Base-by-base conservation (phyloP, 2,113 vertebrate genomes). In the Leptodactylus fuscus region DNA sequence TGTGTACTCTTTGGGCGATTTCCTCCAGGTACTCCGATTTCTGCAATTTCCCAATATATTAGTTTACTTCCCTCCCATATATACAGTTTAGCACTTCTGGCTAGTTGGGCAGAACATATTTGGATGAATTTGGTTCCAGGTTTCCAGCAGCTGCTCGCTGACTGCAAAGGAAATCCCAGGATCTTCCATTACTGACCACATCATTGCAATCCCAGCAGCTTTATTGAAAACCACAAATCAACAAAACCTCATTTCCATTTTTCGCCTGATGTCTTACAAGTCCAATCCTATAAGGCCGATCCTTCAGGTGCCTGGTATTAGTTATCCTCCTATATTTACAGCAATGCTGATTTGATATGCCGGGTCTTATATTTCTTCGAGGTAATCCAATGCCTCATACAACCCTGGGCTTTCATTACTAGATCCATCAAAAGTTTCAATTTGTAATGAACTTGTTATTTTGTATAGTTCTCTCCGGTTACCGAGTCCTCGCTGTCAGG, bases 371-470 rank as follows among this genome's bases (percentile, higher is more conserved):
- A 82, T 58, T 70, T 82, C 67, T 38, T 53, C 32, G n/a, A 41
- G 49, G 49, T 82, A 74, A 73, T 29, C 36, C 41, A 24, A 69
- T 69, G 44, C 80, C 48, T 73, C 53, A 71, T 60, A 51, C 53
- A 55, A 74, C 49, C 13, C 34, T 10, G 34, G 12, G 16, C 24
- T 51, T 82, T 82, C 69, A 74, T 58, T 82, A 70, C 62, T 36
- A 8, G 48, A 71, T 82, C 65, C 81, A 82, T 71, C 65, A 71
- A 69, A 82, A 82, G 65, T 82, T 82, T 41, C 20, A 10, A 36
- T 38, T 71, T 55, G 27, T 82, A 36, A 70, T 82, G 65, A 29
- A 70, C 65, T 82, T 74, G 48, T 82, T 82, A 58, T 74, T 73
- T 74, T 58, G 32, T 82, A 18, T 58, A 73, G 48, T 74, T 74